A percentile compares a stretch with the other conserved stretches of the same genome.
These are phyloP conservation scores for Lissonota sp. DNA, from an alignment of 2,888 invertebrate species.

Conservation along the genomic window DNA sequence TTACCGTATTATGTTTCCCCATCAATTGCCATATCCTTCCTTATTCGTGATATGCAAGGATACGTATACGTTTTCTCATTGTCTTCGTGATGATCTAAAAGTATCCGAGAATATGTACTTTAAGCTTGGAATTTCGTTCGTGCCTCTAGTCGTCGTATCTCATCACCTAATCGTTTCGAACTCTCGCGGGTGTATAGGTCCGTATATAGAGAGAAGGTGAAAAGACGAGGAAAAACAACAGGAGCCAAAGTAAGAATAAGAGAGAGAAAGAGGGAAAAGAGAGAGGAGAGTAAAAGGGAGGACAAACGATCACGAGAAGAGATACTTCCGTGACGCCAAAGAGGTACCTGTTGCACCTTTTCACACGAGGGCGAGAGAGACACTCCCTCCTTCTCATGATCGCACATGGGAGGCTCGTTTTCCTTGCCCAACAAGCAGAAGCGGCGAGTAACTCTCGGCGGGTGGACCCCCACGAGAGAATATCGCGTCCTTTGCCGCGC, in stretches of 20 bases:
- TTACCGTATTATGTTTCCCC: too few relatives aligned
- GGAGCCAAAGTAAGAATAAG: too few relatives aligned
- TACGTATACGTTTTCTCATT: constrained; percentile 32
- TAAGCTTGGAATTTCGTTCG: constrained; percentile 9
- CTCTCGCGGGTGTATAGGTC: constrained; percentile 33
- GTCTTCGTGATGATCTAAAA: constrained; percentile 13
- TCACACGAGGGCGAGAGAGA: constrained; percentile 52
- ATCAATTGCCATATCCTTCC: too few relatives aligned
- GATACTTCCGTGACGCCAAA: constrained; percentile 61
- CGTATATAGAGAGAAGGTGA: constrained; percentile 15
- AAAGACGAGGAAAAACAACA: constrained; percentile 3
- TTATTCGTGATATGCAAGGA: background rate
- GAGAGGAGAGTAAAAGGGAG: background rate
- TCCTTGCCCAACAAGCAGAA: constrained; percentile 9
- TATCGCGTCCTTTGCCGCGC: constrained; percentile 19
- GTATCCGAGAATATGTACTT: background rate
- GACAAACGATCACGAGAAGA: constrained; percentile 51
- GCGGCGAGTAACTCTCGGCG: constrained; percentile 18
- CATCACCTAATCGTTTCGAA: constrained; percentile 55
- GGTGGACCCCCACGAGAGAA: constrained; percentile 36
- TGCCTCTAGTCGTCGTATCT: constrained; percentile 42
- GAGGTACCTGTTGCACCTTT: constrained; percentile 62
- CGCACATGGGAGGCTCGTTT: constrained; percentile 23
- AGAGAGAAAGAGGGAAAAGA: background rate
- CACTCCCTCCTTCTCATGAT: constrained; percentile 42